phyloP scores from a whole-genome alignment of 2,113 vertebrate genomes.

The Agelaius tricolor region DNA sequence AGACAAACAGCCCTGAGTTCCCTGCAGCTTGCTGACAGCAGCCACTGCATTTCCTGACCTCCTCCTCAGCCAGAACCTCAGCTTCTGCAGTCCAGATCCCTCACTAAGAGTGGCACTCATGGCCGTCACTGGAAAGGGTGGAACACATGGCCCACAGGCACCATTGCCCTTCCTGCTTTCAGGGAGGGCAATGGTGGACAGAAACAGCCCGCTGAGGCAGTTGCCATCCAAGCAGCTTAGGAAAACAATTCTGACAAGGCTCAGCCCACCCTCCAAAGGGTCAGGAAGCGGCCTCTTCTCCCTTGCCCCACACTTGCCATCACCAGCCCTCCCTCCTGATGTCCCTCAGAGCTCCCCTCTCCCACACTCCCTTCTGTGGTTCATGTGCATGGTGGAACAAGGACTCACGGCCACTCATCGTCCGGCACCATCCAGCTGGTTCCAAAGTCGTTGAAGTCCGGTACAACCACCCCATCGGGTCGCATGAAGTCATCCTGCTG shows the following conservation, averaged over 20 bases:
- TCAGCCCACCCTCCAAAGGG: neutral
- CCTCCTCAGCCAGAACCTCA: neutral
- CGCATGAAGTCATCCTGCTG: neutral
- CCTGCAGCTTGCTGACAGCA: neutral
- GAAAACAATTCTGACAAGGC: neutral
- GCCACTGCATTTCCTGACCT: neutral
- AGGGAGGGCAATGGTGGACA: neutral
- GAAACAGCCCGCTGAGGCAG: no score
- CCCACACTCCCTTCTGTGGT: neutral
- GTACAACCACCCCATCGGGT: neutral
- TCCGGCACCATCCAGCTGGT: neutral
- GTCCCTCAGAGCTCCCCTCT: neutral
- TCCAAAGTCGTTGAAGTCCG: neutral
- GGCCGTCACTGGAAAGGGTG: neutral
- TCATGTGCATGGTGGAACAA: neutral
- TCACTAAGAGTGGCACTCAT: neutral
- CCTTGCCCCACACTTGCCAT: neutral
- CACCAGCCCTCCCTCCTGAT: neutral
- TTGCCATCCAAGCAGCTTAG: fast-evolving
- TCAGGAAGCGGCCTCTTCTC: neutral
- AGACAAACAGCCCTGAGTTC: neutral
- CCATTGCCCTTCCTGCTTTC: neutral
- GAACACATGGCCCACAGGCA: neutral
- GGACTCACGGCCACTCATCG: neutral
- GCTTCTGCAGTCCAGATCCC: neutral